Evolutionary conservation across 2,888 invertebrate genomes (phyloP), one percentile per base, ranked within the genome.

Genomic region (Neoaliturus tenellus): DNA sequence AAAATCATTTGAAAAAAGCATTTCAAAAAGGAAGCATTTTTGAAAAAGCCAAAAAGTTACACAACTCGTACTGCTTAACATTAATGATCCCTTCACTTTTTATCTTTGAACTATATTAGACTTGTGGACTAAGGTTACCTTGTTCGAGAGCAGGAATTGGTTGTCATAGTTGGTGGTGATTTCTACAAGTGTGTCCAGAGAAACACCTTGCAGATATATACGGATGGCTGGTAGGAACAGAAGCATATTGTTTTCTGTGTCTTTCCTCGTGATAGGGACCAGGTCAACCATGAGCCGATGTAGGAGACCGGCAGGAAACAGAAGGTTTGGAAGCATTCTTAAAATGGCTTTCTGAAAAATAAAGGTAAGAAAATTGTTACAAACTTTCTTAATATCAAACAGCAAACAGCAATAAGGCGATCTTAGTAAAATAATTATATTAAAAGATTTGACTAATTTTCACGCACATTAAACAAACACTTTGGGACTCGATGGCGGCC

Each of bases 281-380:
- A 87, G 83, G 10, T 86, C 41, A 10, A 82, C 23, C 51, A 86
- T 83, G 35, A 87, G 48, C 25, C 78, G 35, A 20, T 84, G 85
- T 5, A 84, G 85, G 55, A 87, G 80, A 8, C 83, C 80, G 12
- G 73, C 83, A 25, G 86, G 84, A 8, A 85, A 82, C 10, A 85
- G 84, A 6, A 83, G 84, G 69, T 84, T 85, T 14, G 86, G 83
- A 58, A 96, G 91, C 88, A 96, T 93, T 84, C 96, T 93, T 35
- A 93, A 90, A 80, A 96, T 90, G 83, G 96, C 90, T 89, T 92
- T 92, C 95, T 96, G 89, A 90, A 90, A 48, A 84, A 31, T 84
- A 83, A 12, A 44, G 17, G n/a, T n/a, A n/a, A n/a, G n/a, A n/a
- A n/a, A n/a, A n/a, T n/a, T n/a, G n/a, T n/a, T n/a, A n/a, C n/a